phyloP scores from a whole-genome alignment of 1,140 invertebrate genomes.

The Mamestra configurata region DNA sequence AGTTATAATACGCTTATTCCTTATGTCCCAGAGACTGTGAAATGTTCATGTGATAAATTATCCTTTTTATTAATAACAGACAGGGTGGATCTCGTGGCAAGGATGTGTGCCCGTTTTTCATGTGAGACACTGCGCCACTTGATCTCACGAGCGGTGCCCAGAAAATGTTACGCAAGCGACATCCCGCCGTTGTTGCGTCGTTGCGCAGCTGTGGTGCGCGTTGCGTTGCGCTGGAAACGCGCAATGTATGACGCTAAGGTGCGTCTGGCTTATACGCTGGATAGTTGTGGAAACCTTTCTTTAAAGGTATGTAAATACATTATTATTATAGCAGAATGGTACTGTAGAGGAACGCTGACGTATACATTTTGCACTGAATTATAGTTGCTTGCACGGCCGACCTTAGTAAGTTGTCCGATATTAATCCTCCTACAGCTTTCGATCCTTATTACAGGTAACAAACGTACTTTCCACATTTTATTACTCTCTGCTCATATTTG shows the following conservation, averaged over 20 bases:
- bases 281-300: conserved; percentile 55
- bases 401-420: too few species aligned
- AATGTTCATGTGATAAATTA: conserved; percentile 3
- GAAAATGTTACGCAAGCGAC: conserved; percentile 54
- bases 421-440: too few species aligned
- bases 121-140: conserved; percentile 63
- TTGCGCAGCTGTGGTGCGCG: conserved; percentile 59
- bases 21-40: too few species aligned
- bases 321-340: too few species aligned
- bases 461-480: too few species aligned
- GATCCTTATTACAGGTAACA: too few species aligned
- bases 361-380: too few species aligned
- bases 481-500: too few species aligned
- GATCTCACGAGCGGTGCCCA: conserved; percentile 30
- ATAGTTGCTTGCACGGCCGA: too few species aligned
- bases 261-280: conserved; percentile 65
- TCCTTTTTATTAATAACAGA: conserved; percentile 53
- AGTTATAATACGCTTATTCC: too few species aligned
- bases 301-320: conserved; percentile 65
- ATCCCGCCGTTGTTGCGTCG: conserved; percentile 64
- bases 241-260: conserved; percentile 67
- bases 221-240: conserved; percentile 68
- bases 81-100: conserved; percentile 60
- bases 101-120: conserved; percentile 63
- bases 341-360: too few species aligned